These are phyloP conservation scores for Lepidurus couesii DNA, from an alignment of 1,140 invertebrate genomes.

Conservation along the genomic window DNA sequence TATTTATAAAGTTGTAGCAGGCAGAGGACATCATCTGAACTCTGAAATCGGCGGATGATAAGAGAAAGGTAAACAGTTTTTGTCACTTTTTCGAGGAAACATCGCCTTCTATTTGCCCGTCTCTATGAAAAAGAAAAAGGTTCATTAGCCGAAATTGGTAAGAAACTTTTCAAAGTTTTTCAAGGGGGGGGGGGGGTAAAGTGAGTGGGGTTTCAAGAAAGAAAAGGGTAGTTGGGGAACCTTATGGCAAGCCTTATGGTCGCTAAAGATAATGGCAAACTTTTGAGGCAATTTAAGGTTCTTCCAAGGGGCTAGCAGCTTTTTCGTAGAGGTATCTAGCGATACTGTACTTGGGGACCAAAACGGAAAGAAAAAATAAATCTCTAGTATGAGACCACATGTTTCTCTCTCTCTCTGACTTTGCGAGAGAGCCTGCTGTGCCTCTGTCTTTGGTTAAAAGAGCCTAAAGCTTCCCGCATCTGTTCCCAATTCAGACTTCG, in stretches of 20 bases:
- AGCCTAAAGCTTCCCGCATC: background rate
- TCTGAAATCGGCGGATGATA: background rate
- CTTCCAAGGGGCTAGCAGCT: slow-evolving; percentile 7
- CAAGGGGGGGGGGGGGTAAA: no score
- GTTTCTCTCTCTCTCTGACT: background rate
- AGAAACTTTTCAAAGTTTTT: background rate
- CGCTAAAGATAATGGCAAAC: background rate
- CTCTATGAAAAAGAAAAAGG: background rate
- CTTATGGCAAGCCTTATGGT: background rate
- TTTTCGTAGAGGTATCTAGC: background rate
- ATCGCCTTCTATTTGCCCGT: background rate
- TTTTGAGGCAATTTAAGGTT: background rate
- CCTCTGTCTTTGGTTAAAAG: background rate
- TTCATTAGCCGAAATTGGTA: background rate
- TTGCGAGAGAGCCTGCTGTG: background rate
- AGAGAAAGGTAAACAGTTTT: background rate
- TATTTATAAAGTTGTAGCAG: background rate
- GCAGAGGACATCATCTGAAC: background rate
- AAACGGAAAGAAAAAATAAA: background rate
- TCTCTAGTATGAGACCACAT: background rate
- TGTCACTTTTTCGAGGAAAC: background rate
- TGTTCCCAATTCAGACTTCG: slow-evolving; percentile 18
- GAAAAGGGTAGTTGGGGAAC: background rate
- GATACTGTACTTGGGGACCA: background rate
- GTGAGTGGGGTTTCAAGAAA: background rate